Percentiles rank a stretch among this genome's conserved stretches.
These are phyloP conservation scores for Spinibarbus caldwelli DNA, from an alignment of 2,797 vertebrate species.

Conservation along the genomic window DNA sequence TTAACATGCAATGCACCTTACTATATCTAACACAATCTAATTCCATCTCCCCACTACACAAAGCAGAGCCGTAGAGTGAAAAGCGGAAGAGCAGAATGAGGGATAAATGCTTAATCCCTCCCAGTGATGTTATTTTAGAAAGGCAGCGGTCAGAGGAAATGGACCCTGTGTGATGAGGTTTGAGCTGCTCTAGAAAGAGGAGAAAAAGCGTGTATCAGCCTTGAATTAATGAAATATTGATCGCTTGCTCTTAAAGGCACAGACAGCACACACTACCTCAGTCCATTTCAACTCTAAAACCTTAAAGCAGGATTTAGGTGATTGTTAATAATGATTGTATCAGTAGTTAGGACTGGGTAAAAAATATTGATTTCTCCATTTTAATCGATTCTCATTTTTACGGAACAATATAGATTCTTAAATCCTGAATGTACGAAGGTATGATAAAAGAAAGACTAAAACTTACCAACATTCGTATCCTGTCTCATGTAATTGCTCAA, in stretches of 20 bases:
- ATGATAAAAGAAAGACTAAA: background rate
- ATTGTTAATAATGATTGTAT: background rate
- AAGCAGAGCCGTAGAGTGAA: background rate
- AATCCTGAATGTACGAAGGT: background rate
- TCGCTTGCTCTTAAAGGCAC: conserved; percentile 47
- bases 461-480: background rate
- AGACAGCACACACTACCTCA: conserved; percentile 3
- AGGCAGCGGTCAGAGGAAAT: conserved; percentile 27
- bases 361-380: background rate
- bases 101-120: conserved; percentile 27
- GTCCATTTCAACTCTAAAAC: background rate
- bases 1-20: background rate
- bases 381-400: background rate
- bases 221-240: conserved; percentile 71
- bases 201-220: conserved; percentile 24
- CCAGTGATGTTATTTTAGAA: conserved; percentile 24
- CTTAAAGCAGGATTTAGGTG: background rate
- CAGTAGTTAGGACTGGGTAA: background rate
- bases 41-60: conserved; percentile 24
- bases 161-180: conserved; percentile 40
- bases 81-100: background rate
- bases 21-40: background rate
- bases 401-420: background rate
- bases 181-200: conserved; percentile 38
- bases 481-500: background rate